Base-by-base conservation (phyloP, 1,140 invertebrate species). In the Cherax quadricarinatus region DNA sequence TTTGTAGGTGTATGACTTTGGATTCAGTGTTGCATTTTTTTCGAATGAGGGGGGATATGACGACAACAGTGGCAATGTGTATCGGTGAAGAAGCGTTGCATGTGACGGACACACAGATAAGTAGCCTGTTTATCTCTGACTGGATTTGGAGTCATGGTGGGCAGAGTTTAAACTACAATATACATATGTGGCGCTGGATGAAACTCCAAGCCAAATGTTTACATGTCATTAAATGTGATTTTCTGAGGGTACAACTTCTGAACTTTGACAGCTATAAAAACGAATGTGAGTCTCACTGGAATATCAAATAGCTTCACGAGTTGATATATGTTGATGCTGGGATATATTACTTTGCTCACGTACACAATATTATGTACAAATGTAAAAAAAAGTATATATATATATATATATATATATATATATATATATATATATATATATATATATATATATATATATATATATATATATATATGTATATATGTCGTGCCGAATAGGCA, bases 241-340 rank as follows among this genome's bases (percentile, higher is more conserved):
- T 66, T 30, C 83, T 70, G 83, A 49, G 62, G 53, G 83, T n/a
- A 21, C n/a, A 48, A 62, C 41, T 18, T 49, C 12, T 85, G 83
- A 85, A 60, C 83, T 85, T n/a, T 85, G 30, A 21, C 30, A 57
- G 83, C 41, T 85, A 85, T 85, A 85, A 85, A 85, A 85, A 66
- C 70, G 6, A 57, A 41, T 70, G 60, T 14, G 80, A 18, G 24
- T 70, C 10, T 6, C 62, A 14, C 24, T 85, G 83, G 60, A 10
- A 85, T 85, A 70, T 62, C 62, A 85, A 85, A 66, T 49, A 48
- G 83, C 62, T 41, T 70, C 53, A 48, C 41, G 62, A 85, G 30
- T 75, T 75, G 83, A 70, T 66, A 16, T 85, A 70, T 85, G 49
- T 70, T 57, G 57, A 66, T 85, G 48, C 24, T 41, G 7, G n/a